Base-by-base conservation (phyloP, 1,140 invertebrate genomes). In the Ptiloglossa arizonensis region DNA sequence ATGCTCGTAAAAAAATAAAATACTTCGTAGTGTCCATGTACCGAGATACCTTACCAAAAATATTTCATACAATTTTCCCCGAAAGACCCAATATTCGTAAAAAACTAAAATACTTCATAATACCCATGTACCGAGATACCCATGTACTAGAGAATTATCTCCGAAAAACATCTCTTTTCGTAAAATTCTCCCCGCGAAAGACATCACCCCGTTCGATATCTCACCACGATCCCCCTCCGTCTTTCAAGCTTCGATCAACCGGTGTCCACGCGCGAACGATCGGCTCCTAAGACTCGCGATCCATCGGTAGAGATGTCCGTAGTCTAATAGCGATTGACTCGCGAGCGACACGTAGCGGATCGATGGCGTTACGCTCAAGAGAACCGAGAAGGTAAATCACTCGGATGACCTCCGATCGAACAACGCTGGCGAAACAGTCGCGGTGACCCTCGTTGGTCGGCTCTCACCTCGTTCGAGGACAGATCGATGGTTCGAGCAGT, bases 401-500 rank as follows among this genome's bases (percentile, higher is more conserved):
- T 81, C 46, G 52, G 78, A 66, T 77, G 73, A 85, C 69, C 83
- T 85, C 78, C 69, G 83, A 83, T 81, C 44, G 64, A 81, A 54
- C 24, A 76, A 70, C 62, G 70, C 56, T 44, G 35, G 64, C 56
- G 57, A 80, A 84, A 83, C 81, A 68, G 76, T 85, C 75, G 68
- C 77, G 74, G 71, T 83, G 81, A 83, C 80, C 74, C 83, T 80
- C 69, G 67, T 32, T 52, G 38, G 59, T 54, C 67, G 29, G 50
- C 64, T 62, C 64, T 79, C 83, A 78, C 79, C 70, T 74, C 69
- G 78, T 76, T 81, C 60, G 69, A 80, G 76, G 74, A 76, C 75
- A 76, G 75, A 88, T 87, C 86, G 86, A 87, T 86, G 73, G 67
- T 13, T 57, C 63, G 77, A 67, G 79, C 85, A 89, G 84, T 89